Evolutionary conservation across 2,113 vertebrate species (phyloP).

Genomic region (Enhydra lutris): DNA sequence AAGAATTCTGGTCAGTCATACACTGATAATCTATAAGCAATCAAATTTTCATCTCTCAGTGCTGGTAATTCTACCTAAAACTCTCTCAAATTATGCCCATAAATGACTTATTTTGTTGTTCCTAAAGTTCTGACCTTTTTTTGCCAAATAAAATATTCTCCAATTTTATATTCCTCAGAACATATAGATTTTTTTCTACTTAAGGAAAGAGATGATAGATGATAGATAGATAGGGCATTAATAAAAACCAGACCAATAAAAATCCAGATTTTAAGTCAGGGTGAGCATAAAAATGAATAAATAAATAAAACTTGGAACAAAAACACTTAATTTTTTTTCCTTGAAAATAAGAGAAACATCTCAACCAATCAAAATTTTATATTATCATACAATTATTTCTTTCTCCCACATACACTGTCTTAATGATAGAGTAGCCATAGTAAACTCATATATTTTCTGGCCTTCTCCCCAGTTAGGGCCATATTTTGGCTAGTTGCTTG

Average conservation of each 20-base stretch:
- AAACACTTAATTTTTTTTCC: background rate
- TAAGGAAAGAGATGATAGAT: background rate
- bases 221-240: background rate
- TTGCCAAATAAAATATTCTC: background rate
- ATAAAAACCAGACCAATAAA: background rate
- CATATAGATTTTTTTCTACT: background rate
- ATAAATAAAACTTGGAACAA: background rate
- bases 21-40: background rate
- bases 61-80: background rate
- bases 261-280: background rate
- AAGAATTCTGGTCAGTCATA: background rate
- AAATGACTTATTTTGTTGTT: background rate
- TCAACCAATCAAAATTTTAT: background rate
- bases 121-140: background rate
- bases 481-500: background rate
- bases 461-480: background rate
- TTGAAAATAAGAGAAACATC: background rate
- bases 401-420: background rate
- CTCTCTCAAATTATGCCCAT: background rate
- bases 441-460: background rate
- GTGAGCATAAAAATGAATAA: background rate
- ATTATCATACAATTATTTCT: background rate
- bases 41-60: background rate
- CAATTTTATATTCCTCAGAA: background rate
- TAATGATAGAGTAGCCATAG: background rate